phyloP scores from a whole-genome alignment of 2,888 invertebrate species.

The Aethes cnicana region DNA sequence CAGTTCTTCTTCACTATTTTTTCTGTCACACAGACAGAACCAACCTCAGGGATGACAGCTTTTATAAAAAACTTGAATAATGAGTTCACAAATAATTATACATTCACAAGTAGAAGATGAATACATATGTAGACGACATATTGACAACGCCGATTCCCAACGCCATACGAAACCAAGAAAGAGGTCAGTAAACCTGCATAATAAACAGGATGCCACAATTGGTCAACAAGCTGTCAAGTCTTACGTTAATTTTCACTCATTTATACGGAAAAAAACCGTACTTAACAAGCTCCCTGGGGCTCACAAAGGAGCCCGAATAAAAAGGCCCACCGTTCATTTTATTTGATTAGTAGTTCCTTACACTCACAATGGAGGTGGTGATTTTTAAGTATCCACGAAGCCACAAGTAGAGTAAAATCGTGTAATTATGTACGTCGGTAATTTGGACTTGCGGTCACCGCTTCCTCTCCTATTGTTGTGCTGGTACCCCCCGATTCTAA shows the following conservation, averaged over 20 bases:
- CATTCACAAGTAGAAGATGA: too few species aligned
- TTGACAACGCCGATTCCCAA: too few species aligned
- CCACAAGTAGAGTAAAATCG: conserved; percentile 74
- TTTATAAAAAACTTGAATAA: too few species aligned
- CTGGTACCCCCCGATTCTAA: conserved; percentile 44
- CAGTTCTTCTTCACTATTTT: too few species aligned
- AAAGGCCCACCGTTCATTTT: conserved; percentile 58
- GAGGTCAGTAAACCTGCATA: conserved; percentile 16
- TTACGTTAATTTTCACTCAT: conserved; percentile 33
- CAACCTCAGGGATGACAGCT: too few species aligned
- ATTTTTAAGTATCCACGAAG: conserved; percentile 59
- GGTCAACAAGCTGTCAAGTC: conserved; percentile 25
- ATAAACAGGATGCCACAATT: conserved; percentile 23
- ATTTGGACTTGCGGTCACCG: conserved; percentile 72
- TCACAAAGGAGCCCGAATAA: conserved; percentile 52
- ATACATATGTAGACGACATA: too few species aligned
- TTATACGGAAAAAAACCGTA: conserved; percentile 47
- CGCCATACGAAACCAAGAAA: conserved; percentile 5
- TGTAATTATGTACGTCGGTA: conserved; percentile 73
- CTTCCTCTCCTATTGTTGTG: conserved; percentile 80
- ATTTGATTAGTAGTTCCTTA: conserved; percentile 70
- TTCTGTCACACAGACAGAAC: too few species aligned
- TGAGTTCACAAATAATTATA: too few species aligned
- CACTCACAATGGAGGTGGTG: conserved; percentile 65
- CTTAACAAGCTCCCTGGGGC: conserved; percentile 46